Evolutionary conservation across 53 echinoderm and acorn worm species (phyloP).

Genomic region (Patiria pectinifera): DNA sequence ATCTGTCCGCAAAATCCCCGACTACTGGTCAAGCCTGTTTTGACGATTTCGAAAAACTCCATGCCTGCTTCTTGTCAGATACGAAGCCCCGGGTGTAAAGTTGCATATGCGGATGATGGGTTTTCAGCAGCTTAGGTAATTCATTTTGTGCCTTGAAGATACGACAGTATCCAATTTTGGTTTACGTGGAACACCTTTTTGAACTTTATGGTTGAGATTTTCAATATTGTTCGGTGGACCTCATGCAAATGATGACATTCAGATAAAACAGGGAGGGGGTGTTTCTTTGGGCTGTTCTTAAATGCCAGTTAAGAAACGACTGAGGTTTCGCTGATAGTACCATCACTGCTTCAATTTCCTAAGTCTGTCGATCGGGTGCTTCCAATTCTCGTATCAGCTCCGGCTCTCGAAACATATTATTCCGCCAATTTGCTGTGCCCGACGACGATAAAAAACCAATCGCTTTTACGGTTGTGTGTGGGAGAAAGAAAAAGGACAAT

Average conservation of each 20-base stretch:
- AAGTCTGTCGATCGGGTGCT: not conserved
- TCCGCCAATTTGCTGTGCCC: no score
- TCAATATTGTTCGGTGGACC: no score
- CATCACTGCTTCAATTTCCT: not conserved
- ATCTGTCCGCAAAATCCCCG: not conserved
- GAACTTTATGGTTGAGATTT: no score
- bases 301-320: not conserved
- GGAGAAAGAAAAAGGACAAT: no score
- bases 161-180: not conserved
- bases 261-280: not conserved
- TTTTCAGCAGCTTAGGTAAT: not conserved
- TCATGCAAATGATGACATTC: not conserved
- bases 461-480: no score
- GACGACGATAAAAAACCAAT: no score
- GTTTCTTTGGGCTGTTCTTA: not conserved
- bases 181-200: no score
- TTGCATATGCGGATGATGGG: not conserved
- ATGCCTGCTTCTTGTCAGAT: not conserved
- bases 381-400: not conserved
- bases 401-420: no score
- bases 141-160: not conserved
- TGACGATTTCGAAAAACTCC: not conserved
- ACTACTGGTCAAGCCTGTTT: conserved; percentile 29
- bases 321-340: not conserved
- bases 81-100: not conserved